Conservation (phyloP, 1,140 invertebrate species). For the Sesamia nonagrioides region DNA sequence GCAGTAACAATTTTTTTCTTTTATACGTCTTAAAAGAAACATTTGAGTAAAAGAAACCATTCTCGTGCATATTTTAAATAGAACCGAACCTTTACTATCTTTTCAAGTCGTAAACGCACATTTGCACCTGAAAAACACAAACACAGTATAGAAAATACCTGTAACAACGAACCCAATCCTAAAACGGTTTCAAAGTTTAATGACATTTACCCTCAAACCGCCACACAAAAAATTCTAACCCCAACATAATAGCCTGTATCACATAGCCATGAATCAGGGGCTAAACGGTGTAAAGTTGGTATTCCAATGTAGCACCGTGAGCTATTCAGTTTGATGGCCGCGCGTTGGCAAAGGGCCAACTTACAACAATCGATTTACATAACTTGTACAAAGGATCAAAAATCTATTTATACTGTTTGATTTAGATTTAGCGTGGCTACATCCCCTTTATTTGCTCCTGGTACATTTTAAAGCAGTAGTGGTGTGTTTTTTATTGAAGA, state of each 20-base stretch:
- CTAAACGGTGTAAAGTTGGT: conserved; percentile 48
- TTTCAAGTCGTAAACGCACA: too few species aligned
- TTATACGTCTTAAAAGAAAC: too few species aligned
- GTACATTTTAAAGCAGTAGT: background rate
- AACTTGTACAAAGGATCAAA: conserved; percentile 46
- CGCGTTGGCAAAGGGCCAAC: conserved; percentile 35
- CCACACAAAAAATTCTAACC: conserved; percentile 28
- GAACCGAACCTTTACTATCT: too few species aligned
- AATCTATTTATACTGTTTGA: conserved; percentile 48
- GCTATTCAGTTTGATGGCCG: conserved; percentile 36
- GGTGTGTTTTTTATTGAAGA: too few species aligned
- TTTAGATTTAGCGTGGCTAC: background rate
- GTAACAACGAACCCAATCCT: background rate
- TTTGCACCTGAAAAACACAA: background rate
- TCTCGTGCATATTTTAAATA: too few species aligned
- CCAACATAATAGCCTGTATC: conserved; percentile 27
- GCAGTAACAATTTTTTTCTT: too few species aligned
- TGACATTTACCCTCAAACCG: conserved; percentile 1
- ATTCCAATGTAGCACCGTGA: conserved; percentile 40
- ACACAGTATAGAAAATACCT: background rate
- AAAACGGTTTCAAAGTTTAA: conserved; percentile 24
- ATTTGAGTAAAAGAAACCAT: too few species aligned
- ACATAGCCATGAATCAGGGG: conserved; percentile 38
- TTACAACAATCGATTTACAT: conserved; percentile 49
- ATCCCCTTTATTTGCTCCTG: background rate